Conservation (phyloP, 2,113 vertebrate genomes). For the Aplodontia rufa region DNA sequence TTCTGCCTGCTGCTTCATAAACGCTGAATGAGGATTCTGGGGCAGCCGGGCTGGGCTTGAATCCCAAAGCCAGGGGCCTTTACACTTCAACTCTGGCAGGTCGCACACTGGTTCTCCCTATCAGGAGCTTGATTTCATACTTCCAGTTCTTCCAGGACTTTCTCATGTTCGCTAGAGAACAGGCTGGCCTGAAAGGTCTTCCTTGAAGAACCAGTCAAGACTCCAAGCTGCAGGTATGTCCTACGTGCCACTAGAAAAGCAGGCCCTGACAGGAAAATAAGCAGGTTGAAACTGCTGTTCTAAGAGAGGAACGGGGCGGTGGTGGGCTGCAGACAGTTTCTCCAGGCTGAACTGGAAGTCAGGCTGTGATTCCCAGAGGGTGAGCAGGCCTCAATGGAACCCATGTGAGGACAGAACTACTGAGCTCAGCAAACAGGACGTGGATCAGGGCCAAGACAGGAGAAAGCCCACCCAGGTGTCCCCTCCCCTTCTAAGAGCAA, state of each 20-base stretch:
- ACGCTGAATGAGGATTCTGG: constrained; percentile 28
- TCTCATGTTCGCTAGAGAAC: background rate
- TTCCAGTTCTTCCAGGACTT: background rate
- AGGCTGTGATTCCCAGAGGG: background rate
- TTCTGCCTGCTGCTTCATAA: background rate
- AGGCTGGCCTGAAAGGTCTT: constrained; percentile 13
- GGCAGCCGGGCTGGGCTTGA: background rate
- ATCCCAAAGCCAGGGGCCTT: constrained; percentile 6
- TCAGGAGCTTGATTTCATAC: background rate
- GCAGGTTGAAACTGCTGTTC: background rate
- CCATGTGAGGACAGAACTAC: background rate
- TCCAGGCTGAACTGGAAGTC: background rate
- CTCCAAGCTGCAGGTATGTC: background rate
- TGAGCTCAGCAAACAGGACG: background rate
- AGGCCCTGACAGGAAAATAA: background rate
- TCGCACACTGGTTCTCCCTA: background rate
- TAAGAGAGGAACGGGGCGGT: constrained; percentile 54
- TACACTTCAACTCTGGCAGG: background rate
- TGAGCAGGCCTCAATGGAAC: background rate
- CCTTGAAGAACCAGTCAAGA: background rate
- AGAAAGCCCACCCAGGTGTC: background rate
- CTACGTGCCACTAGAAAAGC: constrained; percentile 36
- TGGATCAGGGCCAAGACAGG: background rate
- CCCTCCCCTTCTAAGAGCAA: background rate
- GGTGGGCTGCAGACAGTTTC: background rate